Base-by-base conservation (phyloP, 2,888 invertebrate genomes). In the Sphaerophoria taeniata region DNA sequence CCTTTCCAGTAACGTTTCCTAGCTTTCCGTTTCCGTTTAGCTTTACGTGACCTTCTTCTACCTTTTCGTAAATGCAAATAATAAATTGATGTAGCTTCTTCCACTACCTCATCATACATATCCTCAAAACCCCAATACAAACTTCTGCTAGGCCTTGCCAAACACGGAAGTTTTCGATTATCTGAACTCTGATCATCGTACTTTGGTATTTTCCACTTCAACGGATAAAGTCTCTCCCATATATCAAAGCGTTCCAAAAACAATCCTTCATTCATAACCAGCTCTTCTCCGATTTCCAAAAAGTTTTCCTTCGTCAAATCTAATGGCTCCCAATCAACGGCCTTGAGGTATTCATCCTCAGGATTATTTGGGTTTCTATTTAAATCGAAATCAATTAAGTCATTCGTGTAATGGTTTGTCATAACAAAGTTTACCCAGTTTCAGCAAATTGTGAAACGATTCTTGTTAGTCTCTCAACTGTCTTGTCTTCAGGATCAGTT, bases 361-460 rank as follows among this genome's bases (percentile, higher is more conserved):
- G n/a, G n/a, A n/a, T n/a, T n/a, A n/a, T n/a, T n/a, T n/a, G n/a
- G n/a, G n/a, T n/a, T n/a, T n/a, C n/a, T n/a, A n/a, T n/a, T n/a
- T n/a, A n/a, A n/a, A n/a, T n/a, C n/a, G n/a, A n/a, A n/a, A n/a
- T n/a, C n/a, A n/a, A n/a, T n/a, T n/a, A n/a, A n/a, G n/a, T n/a
- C n/a, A n/a, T n/a, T n/a, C n/a, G n/a, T n/a, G n/a, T n/a, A n/a
- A n/a, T n/a, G n/a, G n/a, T n/a, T n/a, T n/a, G n/a, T n/a, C n/a
- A n/a, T n/a, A n/a, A n/a, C n/a, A n/a, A n/a, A n/a, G n/a, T n/a
- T n/a, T n/a, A n/a, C n/a, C 91, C 89, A n/a, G 88, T 90, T 60
- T 39, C 85, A 6, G 91, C 91, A 77, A 93, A 93, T 65, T 90
- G 90, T 0, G 89, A 83, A 92, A 92, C 93, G 88, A 93, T 91